Percentiles rank a stretch among this genome's conserved stretches.
These are phyloP conservation scores for Melieria crassipennis DNA, from an alignment of 2,888 invertebrate genomes.

Conservation along the genomic window DNA sequence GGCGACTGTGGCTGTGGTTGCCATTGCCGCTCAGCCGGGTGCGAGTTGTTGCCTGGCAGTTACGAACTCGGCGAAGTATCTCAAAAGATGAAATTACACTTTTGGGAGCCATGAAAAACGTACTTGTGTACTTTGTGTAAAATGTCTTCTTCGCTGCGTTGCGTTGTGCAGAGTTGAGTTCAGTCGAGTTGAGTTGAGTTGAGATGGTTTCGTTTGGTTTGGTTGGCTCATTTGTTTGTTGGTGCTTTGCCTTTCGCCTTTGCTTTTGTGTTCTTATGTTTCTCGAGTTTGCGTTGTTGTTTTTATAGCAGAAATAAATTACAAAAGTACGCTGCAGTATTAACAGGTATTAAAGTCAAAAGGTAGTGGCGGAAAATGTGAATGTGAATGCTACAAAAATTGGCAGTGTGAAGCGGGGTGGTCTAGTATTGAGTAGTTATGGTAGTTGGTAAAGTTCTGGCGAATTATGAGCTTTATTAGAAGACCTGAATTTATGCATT, in stretches of 20 bases:
- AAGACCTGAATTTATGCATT: too few species aligned
- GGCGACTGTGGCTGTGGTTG: too few species aligned
- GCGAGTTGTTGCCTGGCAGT: constrained; percentile 38
- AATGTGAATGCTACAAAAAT: too few species aligned
- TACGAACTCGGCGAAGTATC: constrained; percentile 28
- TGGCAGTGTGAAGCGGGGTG: too few species aligned
- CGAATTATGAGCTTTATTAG: too few species aligned
- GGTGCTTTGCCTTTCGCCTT: constrained; percentile 7
- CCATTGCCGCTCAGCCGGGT: constrained; percentile 31
- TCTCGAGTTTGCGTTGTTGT: constrained; percentile 3
- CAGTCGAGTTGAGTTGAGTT: not conserved
- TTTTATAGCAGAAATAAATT: constrained; percentile 26
- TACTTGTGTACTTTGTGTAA: constrained; percentile 23
- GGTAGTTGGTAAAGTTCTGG: too few species aligned
- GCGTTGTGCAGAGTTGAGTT: not conserved
- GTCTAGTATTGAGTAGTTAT: too few species aligned
- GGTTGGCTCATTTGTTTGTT: not conserved
- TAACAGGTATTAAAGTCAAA: constrained; percentile 27
- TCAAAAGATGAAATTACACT: constrained; percentile 34
- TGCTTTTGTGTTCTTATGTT: constrained; percentile 1
- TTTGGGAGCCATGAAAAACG: constrained; percentile 33
- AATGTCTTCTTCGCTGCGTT: constrained; percentile 20
- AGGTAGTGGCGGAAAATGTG: not conserved
- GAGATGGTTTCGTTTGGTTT: not conserved
- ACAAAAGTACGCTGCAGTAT: constrained; percentile 28